phyloP scores from a whole-genome alignment of 2,888 invertebrate genomes.

The Panzeria rudis region DNA sequence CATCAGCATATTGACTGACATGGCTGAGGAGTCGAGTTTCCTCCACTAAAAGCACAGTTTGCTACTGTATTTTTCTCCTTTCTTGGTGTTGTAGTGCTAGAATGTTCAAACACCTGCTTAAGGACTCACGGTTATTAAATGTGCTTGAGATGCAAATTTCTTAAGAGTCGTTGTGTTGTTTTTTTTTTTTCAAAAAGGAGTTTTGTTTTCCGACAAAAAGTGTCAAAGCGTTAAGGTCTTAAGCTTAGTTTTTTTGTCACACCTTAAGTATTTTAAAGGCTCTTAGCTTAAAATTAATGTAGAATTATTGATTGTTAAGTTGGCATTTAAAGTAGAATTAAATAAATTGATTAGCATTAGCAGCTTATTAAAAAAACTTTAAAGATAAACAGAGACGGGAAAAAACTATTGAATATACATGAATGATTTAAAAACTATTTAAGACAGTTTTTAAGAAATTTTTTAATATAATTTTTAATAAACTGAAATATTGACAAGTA shows the following conservation, averaged over 20 bases:
- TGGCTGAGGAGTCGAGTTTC: constrained; percentile 33
- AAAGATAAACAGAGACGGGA: background rate
- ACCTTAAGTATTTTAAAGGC: constrained; percentile 70
- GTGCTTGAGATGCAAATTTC: constrained; percentile 67
- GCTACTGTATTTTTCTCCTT: background rate
- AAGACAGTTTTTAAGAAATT: too few relatives aligned
- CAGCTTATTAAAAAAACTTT: background rate
- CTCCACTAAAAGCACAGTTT: constrained; percentile 41
- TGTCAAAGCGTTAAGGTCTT: constrained; percentile 59
- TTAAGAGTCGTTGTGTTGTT: background rate
- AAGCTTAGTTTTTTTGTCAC: constrained; percentile 52
- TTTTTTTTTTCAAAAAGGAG: constrained; percentile 7
- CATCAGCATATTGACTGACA: constrained; percentile 74
- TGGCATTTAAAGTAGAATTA: background rate
- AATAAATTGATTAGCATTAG: background rate
- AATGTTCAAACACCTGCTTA: constrained; percentile 72
- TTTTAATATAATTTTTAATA: too few relatives aligned
- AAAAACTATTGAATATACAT: too few relatives aligned
- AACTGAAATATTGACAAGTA: too few relatives aligned
- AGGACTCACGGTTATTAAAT: constrained; percentile 75
- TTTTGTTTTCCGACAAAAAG: constrained; percentile 50
- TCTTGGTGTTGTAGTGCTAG: constrained; percentile 16
- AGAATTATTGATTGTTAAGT: constrained; percentile 8
- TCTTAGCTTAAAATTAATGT: constrained; percentile 49
- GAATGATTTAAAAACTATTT: too few relatives aligned